A percentile compares a stretch with the other conserved stretches of the same genome.
These are phyloP conservation scores for Lophius americanus DNA, from an alignment of 2,797 vertebrate genomes.

Conservation along the genomic window DNA sequence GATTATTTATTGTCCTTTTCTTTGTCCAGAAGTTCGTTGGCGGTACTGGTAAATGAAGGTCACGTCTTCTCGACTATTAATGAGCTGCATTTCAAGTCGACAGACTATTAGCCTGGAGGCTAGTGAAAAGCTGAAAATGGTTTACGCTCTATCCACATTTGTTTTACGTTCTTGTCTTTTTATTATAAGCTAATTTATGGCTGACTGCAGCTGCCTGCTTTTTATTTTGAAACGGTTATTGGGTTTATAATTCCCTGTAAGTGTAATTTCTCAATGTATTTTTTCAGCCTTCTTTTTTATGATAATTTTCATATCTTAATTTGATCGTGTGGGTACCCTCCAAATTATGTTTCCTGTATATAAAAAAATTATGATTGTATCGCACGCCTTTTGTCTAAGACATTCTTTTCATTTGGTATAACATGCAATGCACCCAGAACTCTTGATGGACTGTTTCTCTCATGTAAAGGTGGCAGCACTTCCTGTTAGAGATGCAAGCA, in stretches of 20 bases:
- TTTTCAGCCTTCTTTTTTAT: conserved; percentile 1
- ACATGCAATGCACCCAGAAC: conserved; percentile 67
- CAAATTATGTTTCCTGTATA: neutral
- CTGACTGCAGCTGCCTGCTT: conserved; percentile 1
- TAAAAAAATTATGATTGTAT: conserved; percentile 5
- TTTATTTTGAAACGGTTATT: neutral
- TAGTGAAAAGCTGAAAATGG: neutral
- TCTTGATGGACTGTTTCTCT: no score
- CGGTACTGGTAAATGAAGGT: conserved; percentile 56
- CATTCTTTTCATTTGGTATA: conserved; percentile 1
- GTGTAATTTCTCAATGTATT: neutral
- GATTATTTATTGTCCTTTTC: neutral
- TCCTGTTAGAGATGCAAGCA: no score
- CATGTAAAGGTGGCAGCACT: no score
- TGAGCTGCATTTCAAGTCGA: conserved; percentile 66
- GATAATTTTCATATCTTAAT: neutral
- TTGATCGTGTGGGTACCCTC: neutral
- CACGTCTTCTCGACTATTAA: conserved; percentile 58
- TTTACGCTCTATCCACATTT: neutral
- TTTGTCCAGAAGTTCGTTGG: conserved; percentile 49
- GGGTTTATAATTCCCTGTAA: neutral
- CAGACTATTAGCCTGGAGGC: neutral
- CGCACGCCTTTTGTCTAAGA: neutral
- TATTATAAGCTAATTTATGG: neutral
- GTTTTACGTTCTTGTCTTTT: neutral